Percentiles rank a stretch among this genome's conserved stretches.
These are phyloP conservation scores for Nothobranchius furzeri DNA, from an alignment of 2,113 vertebrate genomes.

Conservation along the genomic window DNA sequence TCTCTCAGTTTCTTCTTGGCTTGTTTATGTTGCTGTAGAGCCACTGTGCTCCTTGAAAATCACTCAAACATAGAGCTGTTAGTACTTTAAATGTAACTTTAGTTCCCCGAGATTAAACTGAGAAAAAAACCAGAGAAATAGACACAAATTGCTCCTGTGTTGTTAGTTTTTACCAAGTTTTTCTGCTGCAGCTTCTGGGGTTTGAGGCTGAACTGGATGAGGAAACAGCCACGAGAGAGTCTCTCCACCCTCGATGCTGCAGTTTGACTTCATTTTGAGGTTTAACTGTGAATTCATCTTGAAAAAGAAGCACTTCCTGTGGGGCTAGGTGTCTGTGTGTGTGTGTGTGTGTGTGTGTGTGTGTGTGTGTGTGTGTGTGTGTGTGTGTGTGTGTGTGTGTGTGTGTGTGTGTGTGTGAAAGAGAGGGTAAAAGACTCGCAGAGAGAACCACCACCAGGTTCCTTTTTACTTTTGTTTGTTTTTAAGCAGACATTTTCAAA, in stretches of 20 bases:
- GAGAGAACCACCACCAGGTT: rapidly evolving
- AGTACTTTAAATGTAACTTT: too few species aligned
- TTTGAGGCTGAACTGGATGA: too few species aligned
- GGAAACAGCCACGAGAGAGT: not conserved
- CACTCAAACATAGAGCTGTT: too few species aligned
- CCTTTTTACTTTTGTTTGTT: rapidly evolving
- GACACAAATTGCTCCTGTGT: too few species aligned
- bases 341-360: not conserved
- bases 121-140: too few species aligned
- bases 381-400: slow-evolving; percentile 17
- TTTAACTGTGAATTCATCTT: slow-evolving; percentile 39
- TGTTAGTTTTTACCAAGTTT: too few species aligned
- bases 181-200: too few species aligned
- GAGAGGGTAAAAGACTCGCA: slow-evolving; percentile 1
- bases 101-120: too few species aligned
- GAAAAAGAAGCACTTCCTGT: slow-evolving; percentile 58
- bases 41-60: too few species aligned
- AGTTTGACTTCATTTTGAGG: slow-evolving; percentile 34
- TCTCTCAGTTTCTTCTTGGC: too few species aligned
- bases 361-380: not conserved
- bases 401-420: not conserved
- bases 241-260: rapidly evolving
- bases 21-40: too few species aligned
- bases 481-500: not conserved
- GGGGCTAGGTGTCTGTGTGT: not conserved